These are phyloP conservation scores for Melospiza georgiana DNA, from an alignment of 2,113 vertebrate genomes.

Conservation along the genomic window DNA sequence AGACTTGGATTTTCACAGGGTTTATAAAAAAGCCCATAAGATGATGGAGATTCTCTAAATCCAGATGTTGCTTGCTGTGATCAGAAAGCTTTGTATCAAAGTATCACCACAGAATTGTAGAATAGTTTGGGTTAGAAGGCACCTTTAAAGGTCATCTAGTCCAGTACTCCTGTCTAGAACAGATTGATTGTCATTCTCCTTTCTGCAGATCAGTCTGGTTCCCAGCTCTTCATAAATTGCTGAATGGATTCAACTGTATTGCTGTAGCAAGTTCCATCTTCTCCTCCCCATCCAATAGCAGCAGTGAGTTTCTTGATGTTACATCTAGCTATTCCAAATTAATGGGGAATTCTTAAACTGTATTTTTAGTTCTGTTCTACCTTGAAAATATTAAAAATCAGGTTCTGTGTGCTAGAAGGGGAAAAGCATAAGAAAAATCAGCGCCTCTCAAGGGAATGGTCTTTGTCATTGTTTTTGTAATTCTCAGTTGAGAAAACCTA, in stretches of 20 bases:
- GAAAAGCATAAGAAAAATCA: background rate
- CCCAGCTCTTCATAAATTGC: background rate
- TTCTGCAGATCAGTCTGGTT: background rate
- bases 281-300: rapidly evolving
- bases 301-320: background rate
- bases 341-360: background rate
- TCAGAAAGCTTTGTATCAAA: background rate
- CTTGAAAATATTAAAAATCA: background rate
- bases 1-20: background rate
- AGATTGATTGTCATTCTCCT: background rate
- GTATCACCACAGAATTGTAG: background rate
- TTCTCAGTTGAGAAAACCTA: background rate
- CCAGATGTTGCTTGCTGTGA: background rate
- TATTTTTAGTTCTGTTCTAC: background rate
- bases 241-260: background rate
- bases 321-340: background rate
- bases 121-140: background rate
- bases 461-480: background rate
- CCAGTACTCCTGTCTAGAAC: background rate
- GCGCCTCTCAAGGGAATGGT: background rate
- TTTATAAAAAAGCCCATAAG: background rate
- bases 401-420: background rate
- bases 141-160: background rate
- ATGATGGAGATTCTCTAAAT: background rate
- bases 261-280: rapidly evolving